Base-by-base conservation (phyloP, 1,140 invertebrate species). In the Physella acuta region DNA sequence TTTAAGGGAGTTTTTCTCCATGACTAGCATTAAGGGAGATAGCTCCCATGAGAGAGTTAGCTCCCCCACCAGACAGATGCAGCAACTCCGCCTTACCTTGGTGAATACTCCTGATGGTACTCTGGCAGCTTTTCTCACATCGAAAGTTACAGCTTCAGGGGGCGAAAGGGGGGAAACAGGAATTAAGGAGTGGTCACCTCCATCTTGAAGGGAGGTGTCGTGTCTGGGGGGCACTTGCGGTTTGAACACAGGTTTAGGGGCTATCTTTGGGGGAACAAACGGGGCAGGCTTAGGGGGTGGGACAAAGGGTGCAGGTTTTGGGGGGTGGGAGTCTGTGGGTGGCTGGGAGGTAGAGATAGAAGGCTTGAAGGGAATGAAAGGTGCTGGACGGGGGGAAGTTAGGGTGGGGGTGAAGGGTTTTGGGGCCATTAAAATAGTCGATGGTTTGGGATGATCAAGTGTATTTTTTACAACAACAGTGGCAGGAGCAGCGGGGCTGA, bases 191-290 rank as follows among this genome's bases (percentile, higher is more conserved):
- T 17, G 24, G 24, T 63, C 61, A 3, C 49, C 61, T 17, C 61
- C 61, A 39, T 26, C 39, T 33, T 52, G 39, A n/a, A n/a, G n/a
- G n/a, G n/a, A n/a, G 24, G 11, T 51, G 4, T 20, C n/a, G 11
- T 28, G 61, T n/a, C 51, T 63, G 1, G 61, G 61, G 2, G 39
- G n/a, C 36, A 63, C 3, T 1, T 20, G 36, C 14, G 61, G 61
- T 49, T 52, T 49, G 58, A 36, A 60, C 34, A 60, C 33, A 60
- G 58, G 58, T n/a, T 60, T 60, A 11, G 58, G 58, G 58, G 58
- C 39, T 30, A 34, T 5, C 26, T 52, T 63, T 26, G 61, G 37
- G 24, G 59, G 59, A 26, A 14, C 33, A 61, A 61, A 61, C 11
- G 59, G 59, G 8, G 59, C 59, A 39, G 59, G 33, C 24, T 24